A percentile compares a stretch with the other conserved stretches of the same genome.
Evolutionary conservation across 2,888 invertebrate species (phyloP).

Genomic region (Hirtodrosophila histrioides): DNA sequence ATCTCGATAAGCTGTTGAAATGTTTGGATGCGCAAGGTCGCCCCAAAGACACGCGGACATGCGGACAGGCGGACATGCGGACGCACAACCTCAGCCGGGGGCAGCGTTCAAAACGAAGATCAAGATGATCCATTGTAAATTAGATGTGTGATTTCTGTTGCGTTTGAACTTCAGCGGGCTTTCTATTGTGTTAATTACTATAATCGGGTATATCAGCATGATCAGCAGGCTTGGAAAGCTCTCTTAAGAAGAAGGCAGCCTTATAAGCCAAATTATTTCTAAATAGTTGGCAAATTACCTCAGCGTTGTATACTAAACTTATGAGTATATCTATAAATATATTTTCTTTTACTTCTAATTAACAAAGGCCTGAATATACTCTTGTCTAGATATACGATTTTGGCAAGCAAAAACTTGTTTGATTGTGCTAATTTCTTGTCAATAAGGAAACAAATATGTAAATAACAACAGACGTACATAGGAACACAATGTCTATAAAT

Average conservation of each 20-base stretch:
- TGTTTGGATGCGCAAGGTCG: slow-evolving; percentile 68
- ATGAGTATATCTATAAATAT: background rate
- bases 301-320: too few species aligned
- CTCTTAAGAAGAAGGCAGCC: too few species aligned
- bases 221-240: background rate
- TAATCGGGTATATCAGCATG: background rate
- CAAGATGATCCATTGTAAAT: slow-evolving; percentile 53
- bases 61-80: slow-evolving; percentile 10
- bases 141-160: slow-evolving; percentile 29
- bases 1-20: slow-evolving; percentile 65
- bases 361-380: background rate
- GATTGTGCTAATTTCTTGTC: slow-evolving; percentile 6
- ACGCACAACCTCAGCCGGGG: slow-evolving; percentile 30
- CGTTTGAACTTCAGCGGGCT: background rate
- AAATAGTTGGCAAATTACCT: too few species aligned
- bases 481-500: too few species aligned
- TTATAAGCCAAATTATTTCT: too few species aligned
- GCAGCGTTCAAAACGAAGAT: slow-evolving; percentile 30
- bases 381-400: background rate
- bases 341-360: background rate
- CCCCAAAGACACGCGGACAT: slow-evolving; percentile 24
- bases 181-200: slow-evolving; percentile 9
- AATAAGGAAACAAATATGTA: slow-evolving; percentile 24
- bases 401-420: slow-evolving; percentile 6
- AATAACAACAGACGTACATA: background rate